Percentiles rank a stretch among this genome's conserved stretches.
Conservation (phyloP, 2,888 invertebrate genomes). For the Dioctria linearis region DNA sequence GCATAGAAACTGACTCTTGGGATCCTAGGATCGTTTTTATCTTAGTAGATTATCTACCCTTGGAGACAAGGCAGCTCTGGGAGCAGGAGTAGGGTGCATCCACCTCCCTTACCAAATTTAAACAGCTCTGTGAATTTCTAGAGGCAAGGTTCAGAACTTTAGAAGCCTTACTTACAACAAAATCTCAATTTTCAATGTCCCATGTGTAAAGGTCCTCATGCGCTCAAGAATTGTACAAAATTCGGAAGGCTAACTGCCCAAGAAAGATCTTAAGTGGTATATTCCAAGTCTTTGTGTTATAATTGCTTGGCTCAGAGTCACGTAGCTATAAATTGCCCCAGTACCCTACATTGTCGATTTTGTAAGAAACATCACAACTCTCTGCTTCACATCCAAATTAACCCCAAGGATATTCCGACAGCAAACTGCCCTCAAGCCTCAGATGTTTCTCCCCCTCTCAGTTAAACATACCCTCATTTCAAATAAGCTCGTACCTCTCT, state of each 20-base stretch:
- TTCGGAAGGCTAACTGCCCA: slow-evolving; percentile 9
- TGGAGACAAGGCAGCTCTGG: slow-evolving; percentile 20
- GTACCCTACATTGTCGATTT: too few relatives aligned
- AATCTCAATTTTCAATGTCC: background rate
- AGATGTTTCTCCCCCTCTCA: too few relatives aligned
- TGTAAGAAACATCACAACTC: too few relatives aligned
- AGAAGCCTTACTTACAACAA: background rate
- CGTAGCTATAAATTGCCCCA: too few relatives aligned
- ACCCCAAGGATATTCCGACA: too few relatives aligned
- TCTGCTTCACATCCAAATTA: too few relatives aligned
- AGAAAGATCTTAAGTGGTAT: background rate
- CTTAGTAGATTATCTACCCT: background rate
- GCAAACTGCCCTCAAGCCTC: too few relatives aligned
- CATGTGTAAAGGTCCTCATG: background rate
- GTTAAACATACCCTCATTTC: too few relatives aligned
- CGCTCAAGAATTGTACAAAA: background rate
- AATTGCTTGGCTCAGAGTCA: background rate
- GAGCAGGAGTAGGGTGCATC: slow-evolving; percentile 3
- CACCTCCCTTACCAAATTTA: slow-evolving; percentile 11
- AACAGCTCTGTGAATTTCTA: slow-evolving; percentile 4
- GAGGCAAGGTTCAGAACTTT: slow-evolving; percentile 27
- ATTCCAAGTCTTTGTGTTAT: background rate
- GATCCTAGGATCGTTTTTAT: slow-evolving; percentile 17
- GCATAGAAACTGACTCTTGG: background rate
- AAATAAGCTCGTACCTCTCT: too few relatives aligned